phyloP scores from a whole-genome alignment of 1,140 invertebrate species.

The Bombus waltoni region DNA sequence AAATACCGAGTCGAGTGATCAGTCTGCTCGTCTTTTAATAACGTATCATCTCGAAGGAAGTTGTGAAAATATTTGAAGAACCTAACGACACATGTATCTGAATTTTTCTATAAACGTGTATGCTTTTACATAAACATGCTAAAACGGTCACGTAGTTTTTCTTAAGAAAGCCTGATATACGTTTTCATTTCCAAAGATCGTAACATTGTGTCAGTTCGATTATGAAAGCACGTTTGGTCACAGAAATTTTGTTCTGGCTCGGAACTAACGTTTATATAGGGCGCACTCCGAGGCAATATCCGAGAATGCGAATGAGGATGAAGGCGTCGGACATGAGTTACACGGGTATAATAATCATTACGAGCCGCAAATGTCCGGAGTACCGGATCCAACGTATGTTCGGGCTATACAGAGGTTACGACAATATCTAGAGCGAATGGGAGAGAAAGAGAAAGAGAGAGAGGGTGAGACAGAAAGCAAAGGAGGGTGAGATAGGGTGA shows the following conservation, averaged over 20 bases:
- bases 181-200: background rate
- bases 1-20: no score
- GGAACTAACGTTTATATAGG: conserved; percentile 52
- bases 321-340: conserved; percentile 64
- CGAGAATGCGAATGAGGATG: conserved; percentile 54
- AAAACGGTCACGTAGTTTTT: no score
- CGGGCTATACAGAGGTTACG: conserved; percentile 50
- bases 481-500: background rate
- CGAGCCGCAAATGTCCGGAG: conserved; percentile 60
- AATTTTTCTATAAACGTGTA: no score
- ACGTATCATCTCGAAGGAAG: no score
- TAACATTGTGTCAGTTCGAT: background rate
- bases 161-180: background rate
- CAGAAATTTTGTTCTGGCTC: conserved; percentile 9
- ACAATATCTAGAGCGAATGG: conserved; percentile 18
- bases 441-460: conserved; percentile 8
- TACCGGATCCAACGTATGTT: conserved; percentile 53
- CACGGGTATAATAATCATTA: conserved; percentile 67
- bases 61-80: no score
- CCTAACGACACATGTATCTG: no score
- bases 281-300: conserved; percentile 41
- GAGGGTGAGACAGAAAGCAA: background rate
- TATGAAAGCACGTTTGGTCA: background rate
- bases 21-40: no score
- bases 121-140: no score